Conservation (phyloP, 2,113 vertebrate genomes). For the Panthera tigris region DNA sequence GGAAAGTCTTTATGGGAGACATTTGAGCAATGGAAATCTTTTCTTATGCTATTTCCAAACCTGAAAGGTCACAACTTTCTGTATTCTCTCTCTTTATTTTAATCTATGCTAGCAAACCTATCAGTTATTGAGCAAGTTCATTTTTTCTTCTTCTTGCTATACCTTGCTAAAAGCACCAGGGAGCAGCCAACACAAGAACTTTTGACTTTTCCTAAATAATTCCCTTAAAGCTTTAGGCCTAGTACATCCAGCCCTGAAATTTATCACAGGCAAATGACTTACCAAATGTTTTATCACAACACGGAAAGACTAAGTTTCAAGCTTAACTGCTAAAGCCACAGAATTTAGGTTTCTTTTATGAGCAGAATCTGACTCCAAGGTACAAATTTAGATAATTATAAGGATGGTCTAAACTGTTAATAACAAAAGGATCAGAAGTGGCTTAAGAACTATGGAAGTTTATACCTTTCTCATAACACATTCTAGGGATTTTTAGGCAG, state of each 20-base stretch:
- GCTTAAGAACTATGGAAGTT: background rate
- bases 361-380: background rate
- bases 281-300: background rate
- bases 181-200: background rate
- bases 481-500: background rate
- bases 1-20: background rate
- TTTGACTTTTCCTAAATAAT: background rate
- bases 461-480: background rate
- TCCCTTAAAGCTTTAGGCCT: background rate
- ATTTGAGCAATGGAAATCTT: background rate
- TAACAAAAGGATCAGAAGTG: background rate
- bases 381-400: background rate
- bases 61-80: background rate
- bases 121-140: background rate
- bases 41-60: background rate
- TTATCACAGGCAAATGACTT: background rate
- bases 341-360: background rate
- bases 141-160: background rate
- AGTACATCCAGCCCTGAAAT: background rate
- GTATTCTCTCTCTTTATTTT: background rate
- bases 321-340: background rate
- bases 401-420: background rate
- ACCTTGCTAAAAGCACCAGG: background rate
- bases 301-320: background rate
- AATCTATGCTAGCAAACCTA: background rate